Evolutionary conservation across 2,888 invertebrate genomes (phyloP).

Genomic region (Drosophila longiperda): DNA sequence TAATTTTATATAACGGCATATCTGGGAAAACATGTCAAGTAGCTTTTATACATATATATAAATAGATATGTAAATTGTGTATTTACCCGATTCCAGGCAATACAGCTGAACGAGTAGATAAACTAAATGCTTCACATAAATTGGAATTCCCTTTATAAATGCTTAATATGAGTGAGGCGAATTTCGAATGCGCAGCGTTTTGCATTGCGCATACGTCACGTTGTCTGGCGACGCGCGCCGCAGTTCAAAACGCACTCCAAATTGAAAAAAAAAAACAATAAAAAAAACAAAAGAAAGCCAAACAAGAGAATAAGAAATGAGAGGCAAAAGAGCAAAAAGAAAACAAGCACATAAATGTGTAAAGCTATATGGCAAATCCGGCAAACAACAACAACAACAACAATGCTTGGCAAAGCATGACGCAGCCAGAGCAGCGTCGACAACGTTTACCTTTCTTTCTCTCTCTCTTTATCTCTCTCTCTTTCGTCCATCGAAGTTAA

Average conservation of each 20-base stretch:
- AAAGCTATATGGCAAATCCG: slow-evolving; percentile 61
- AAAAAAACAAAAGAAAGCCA: slow-evolving; percentile 25
- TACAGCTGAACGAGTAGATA: slow-evolving; percentile 16
- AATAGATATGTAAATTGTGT: neutral
- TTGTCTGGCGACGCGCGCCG: slow-evolving; percentile 54
- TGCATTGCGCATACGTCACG: slow-evolving; percentile 74
- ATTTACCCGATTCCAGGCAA: slow-evolving; percentile 39
- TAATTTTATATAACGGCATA: neutral
- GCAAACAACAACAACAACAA: slow-evolving; percentile 27
- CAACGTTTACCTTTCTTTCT: neutral
- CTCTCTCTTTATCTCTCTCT: neutral
- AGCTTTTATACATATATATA: neutral
- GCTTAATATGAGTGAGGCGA: slow-evolving; percentile 8
- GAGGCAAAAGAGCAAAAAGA: slow-evolving; percentile 32
- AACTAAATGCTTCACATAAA: slow-evolving; percentile 1
- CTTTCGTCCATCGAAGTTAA: neutral
- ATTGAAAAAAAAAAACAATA: slow-evolving; percentile 13
- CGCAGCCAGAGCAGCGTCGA: slow-evolving; percentile 41
- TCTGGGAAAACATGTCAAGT: slow-evolving; percentile 4
- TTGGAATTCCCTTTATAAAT: slow-evolving; percentile 17
- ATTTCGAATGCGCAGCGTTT: slow-evolving; percentile 59
- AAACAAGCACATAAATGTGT: slow-evolving; percentile 27
- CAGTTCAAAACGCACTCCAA: slow-evolving; percentile 35
- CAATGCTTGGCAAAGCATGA: slow-evolving; percentile 57
- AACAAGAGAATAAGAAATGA: slow-evolving; percentile 21